A percentile compares a stretch with the other conserved stretches of the same genome.
phyloP scores from a whole-genome alignment of 2,888 invertebrate species.

The Rugalucina vietnamica region DNA sequence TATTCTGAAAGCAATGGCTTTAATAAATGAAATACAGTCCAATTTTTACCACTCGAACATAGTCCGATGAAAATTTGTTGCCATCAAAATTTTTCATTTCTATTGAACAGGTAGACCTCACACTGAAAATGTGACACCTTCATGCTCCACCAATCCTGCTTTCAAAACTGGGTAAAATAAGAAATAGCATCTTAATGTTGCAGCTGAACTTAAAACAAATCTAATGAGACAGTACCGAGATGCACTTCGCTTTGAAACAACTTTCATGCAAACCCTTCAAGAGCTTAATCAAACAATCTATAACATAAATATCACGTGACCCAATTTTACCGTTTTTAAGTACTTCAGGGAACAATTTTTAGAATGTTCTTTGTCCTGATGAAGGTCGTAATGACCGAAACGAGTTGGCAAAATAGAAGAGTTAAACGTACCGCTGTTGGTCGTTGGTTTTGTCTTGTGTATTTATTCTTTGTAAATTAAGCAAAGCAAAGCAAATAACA shows the following conservation, averaged over 20 bases:
- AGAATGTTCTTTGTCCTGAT: not conserved
- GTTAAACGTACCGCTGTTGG: too few species aligned
- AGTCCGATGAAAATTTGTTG: not conserved
- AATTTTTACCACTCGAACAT: not conserved
- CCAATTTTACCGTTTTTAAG: too few species aligned
- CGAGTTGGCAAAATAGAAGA: not conserved
- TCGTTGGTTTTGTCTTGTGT: not conserved
- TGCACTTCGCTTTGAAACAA: not conserved
- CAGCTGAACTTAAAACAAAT: not conserved
- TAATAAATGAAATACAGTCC: not conserved
- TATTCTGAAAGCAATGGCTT: not conserved
- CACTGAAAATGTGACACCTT: not conserved
- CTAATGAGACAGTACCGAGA: not conserved
- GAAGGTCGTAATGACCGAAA: not conserved
- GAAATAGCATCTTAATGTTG: not conserved
- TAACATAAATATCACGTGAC: too few species aligned
- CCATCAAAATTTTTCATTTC: not conserved
- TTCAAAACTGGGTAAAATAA: not conserved
- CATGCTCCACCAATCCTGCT: not conserved
- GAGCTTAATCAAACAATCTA: too few species aligned
- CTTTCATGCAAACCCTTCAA: not conserved
- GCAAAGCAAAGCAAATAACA: not conserved
- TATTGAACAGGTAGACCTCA: too few species aligned
- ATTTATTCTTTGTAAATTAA: not conserved
- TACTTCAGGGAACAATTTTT: too few species aligned